A percentile compares a stretch with the other conserved stretches of the same genome.
phyloP scores from a whole-genome alignment of 1,140 invertebrate species.

The Oryzaephilus surinamensis region DNA sequence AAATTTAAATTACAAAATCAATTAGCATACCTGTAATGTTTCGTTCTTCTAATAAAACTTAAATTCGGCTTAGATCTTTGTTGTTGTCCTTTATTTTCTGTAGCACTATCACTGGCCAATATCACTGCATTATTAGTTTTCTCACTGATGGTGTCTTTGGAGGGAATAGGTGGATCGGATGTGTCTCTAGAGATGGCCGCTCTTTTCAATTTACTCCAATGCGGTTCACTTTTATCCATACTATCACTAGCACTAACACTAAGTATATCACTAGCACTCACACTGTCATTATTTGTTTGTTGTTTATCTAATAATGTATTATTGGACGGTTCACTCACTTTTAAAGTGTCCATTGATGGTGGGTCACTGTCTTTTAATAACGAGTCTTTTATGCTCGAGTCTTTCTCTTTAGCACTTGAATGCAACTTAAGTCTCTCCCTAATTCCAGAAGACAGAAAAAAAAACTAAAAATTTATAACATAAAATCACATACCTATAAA shows the following conservation, averaged over 20 bases:
- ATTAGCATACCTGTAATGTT: slow-evolving; percentile 50
- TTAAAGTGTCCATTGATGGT: slow-evolving; percentile 11
- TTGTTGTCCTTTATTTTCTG: neutral
- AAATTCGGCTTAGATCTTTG: slow-evolving; percentile 21
- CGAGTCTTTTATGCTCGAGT: slow-evolving; percentile 19
- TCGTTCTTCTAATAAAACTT: slow-evolving; percentile 37
- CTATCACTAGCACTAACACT: slow-evolving; percentile 14
- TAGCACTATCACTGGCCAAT: neutral
- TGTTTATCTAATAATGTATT: slow-evolving; percentile 7
- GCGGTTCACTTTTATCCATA: slow-evolving; percentile 27
- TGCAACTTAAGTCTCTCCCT: slow-evolving; percentile 27
- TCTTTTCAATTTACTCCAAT: slow-evolving; percentile 47
- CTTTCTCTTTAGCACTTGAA: slow-evolving; percentile 22
- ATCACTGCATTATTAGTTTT: slow-evolving; percentile 2
- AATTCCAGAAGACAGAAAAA: neutral
- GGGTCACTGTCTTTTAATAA: slow-evolving; percentile 19
- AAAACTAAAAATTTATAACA: too few species aligned
- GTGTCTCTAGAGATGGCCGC: slow-evolving; percentile 39
- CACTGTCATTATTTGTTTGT: slow-evolving; percentile 3
- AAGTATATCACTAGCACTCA: neutral
- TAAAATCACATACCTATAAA: too few species aligned
- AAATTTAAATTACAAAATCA: neutral
- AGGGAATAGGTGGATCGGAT: slow-evolving; percentile 2
- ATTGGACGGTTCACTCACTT: slow-evolving; percentile 3
- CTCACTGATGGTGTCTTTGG: neutral